Evolutionary conservation across 2,888 invertebrate species (phyloP), one percentile per base, ranked within the genome.

Genomic region (Drosophila infuscata): DNA sequence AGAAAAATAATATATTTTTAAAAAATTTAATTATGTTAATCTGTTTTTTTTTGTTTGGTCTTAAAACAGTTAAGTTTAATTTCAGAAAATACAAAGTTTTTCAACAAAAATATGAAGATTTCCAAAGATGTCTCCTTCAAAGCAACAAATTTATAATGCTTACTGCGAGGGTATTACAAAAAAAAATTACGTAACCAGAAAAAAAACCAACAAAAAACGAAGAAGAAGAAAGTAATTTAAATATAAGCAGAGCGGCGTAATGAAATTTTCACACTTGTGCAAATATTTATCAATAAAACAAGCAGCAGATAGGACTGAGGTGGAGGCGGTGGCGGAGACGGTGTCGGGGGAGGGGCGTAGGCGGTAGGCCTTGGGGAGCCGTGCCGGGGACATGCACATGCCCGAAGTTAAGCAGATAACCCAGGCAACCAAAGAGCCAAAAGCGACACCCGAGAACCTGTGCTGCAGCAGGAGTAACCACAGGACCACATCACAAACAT

Each of bases 231-330:
- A 81, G 80, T 90, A 91, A 90, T 90, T 90, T 90, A 91, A 90
- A 91, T 90, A 90, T 91, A 91, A 89, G 90, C 87, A 90, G 78
- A 82, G 83, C 71, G 80, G 82, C 83, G 91, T 90, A 90, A 90
- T 90, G 91, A 90, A 90, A 90, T 90, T 88, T 91, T 91, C 90
- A 86, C 89, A 91, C 91, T 89, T 90, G 90, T 82, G 91, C 89
- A 91, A 91, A 91, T 90, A 91, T 91, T 88, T 91, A 85, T 83
- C 88, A 88, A 89, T 89, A 91, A 83, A 79, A 88, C 74, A 81
- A 79, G 61, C 72, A 79, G 58, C 63, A 59, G 57, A 66, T 70
- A 54, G 57, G 48, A 65, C 33, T 53, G 53, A 11, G 17, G 11
- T 4, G 35, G 4, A 4, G 46, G 4, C 15, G 46, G 2, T 0